Evolutionary conservation across 2,797 vertebrate genomes (phyloP), one percentile per base, ranked within the genome.

Genomic region (Enteromius thamalakanensis): DNA sequence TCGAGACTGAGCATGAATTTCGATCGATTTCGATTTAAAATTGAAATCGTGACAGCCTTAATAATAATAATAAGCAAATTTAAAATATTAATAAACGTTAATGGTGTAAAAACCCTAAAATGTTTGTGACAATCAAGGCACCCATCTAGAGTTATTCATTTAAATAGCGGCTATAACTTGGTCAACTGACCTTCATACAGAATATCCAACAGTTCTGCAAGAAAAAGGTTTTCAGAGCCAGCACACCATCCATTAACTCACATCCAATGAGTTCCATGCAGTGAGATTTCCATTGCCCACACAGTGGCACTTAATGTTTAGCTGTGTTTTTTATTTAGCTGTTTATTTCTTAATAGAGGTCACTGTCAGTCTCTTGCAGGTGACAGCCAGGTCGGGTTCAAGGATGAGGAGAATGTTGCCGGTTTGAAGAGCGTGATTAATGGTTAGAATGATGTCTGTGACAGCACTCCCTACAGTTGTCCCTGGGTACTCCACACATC

Each of bases 361-460:
- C 74, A 37, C 14, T 47, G 60, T 26, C n/a, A 32, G 49, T 68
- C 10, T 77, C 21, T 70, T 77, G 15, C 49, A 69, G 60, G 67
- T 80, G 80, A 81, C 11, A 23, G 68, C 53, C 60, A 51, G 77
- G 77, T 74, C 68, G 62, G 47, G 81, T 82, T 84, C 82, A 83
- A 80, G 47, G 67, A 80, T 67, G 67, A n/a, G 19, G 47, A 70
- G 67, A 51, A 45, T 34, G 26, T 55, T 26, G 17, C 47, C 3
- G 14, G n/a, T 23, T 49, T 64, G 65, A 67, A 70, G 34, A 68
- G 45, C 14, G 51, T 86, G 84, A 87, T 84, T 81, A 69, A 86
- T 87, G 67, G 47, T 53, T 34, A 62, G 67, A 68, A 11, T 29
- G 58, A 23, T 21, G 53, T 79, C 26, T 40, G 37, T 79, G 51